Percentiles rank a stretch among this genome's conserved stretches.
These are phyloP conservation scores for Rhinolophus ferrumequinum DNA, from an alignment of 2,113 vertebrate genomes.

Conservation along the genomic window DNA sequence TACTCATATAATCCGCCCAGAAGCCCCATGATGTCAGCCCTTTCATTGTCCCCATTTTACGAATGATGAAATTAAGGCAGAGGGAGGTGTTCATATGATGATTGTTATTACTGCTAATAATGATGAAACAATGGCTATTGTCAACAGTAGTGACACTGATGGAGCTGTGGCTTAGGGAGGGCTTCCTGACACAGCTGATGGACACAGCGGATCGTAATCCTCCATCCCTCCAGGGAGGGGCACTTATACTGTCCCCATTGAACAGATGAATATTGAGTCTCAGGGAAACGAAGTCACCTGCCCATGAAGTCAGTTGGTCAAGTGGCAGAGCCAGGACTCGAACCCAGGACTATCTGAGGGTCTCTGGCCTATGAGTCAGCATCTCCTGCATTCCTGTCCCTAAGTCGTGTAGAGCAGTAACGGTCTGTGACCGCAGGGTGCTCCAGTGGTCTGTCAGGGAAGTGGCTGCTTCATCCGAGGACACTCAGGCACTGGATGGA, in stretches of 20 bases:
- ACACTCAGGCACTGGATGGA: not conserved
- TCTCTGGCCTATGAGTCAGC: not conserved
- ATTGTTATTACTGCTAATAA: not conserved
- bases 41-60: not conserved
- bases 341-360: not conserved
- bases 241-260: too few species aligned
- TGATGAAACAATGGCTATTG: not conserved
- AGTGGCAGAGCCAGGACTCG: not conserved
- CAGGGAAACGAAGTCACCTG: not conserved
- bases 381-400: not conserved
- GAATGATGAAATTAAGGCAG: not conserved
- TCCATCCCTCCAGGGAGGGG: not conserved
- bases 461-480: not conserved
- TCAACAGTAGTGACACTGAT: accelerated
- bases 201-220: not conserved
- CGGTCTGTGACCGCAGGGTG: not conserved
- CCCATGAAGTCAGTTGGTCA: not conserved
- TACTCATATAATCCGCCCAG: not conserved
- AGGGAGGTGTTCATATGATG: not conserved
- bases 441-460: not conserved
- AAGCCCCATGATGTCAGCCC: not conserved
- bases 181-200: not conserved
- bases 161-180: not conserved
- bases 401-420: not conserved
- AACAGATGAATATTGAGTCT: not conserved